Evolutionary conservation across 2,113 vertebrate species (phyloP).

Genomic region (Poecile atricapillus): DNA sequence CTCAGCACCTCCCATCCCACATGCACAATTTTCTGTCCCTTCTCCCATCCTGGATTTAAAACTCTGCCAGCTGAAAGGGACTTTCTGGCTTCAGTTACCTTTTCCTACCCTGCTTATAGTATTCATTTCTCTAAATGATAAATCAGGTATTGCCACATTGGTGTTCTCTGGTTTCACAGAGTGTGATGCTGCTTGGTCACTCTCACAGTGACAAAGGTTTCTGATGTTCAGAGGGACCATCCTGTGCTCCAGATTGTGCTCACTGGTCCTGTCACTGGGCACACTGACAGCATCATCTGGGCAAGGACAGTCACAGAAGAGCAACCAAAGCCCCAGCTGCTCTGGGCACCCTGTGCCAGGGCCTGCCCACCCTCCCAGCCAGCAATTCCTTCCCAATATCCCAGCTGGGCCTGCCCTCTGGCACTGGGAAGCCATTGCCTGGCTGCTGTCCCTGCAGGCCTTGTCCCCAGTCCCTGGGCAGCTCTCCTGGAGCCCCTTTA

Average conservation of each 20-base stretch:
- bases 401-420: background rate
- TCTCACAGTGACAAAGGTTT: background rate
- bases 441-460: background rate
- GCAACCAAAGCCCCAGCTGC: background rate
- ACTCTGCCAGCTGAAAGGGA: background rate
- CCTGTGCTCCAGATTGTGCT: background rate
- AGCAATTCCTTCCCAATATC: background rate
- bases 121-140: fast-evolving
- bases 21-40: background rate
- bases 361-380: background rate
- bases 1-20: background rate
- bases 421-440: background rate
- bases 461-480: background rate
- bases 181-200: background rate
- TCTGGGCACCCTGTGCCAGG: background rate
- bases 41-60: background rate
- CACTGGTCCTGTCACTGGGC: background rate
- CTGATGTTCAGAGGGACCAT: background rate
- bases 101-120: fast-evolving
- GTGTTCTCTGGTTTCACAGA: background rate
- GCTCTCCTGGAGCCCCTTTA: background rate
- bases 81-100: fast-evolving
- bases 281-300: background rate
- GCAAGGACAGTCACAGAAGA: background rate
- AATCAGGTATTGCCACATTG: background rate